Conservation (phyloP, 2,888 invertebrate species). For the Bombyx huttoni region DNA sequence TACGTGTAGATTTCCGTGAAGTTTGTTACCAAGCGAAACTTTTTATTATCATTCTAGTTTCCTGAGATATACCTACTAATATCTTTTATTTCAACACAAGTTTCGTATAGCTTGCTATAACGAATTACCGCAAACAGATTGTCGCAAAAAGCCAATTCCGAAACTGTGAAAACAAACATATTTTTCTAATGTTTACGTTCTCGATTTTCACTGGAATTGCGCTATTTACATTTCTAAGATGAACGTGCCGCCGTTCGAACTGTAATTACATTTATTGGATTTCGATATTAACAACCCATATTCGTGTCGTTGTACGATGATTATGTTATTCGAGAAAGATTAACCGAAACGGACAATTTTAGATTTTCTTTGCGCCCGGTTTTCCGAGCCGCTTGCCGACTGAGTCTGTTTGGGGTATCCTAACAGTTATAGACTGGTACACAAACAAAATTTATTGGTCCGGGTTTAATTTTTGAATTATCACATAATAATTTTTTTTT, state of each 20-base stretch:
- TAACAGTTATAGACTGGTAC: not conserved
- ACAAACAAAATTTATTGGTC: not conserved
- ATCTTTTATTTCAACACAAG: too few relatives aligned
- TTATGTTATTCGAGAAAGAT: not conserved
- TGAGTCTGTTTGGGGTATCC: not conserved
- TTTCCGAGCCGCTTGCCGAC: not conserved
- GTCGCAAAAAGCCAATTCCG: not conserved
- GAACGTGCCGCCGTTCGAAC: not conserved
- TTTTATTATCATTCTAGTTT: too few relatives aligned
- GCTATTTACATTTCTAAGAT: not conserved
- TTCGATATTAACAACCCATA: not conserved
- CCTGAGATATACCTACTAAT: too few relatives aligned
- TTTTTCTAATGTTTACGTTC: not conserved
- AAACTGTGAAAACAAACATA: not conserved
- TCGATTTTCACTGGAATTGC: not conserved
- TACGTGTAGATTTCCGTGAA: too few relatives aligned
- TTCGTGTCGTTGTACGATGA: not conserved
- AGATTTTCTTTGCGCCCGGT: not conserved
- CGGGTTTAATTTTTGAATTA: too few relatives aligned
- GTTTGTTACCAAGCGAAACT: too few relatives aligned
- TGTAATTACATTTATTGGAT: not conserved
- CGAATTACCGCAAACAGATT: not conserved
- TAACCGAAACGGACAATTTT: not conserved
- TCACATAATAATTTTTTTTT: too few relatives aligned
- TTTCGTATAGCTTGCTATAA: too few relatives aligned